Evolutionary conservation across 2,797 vertebrate species (phyloP).

Genomic region (Cryptoblepharus egeriae): DNA sequence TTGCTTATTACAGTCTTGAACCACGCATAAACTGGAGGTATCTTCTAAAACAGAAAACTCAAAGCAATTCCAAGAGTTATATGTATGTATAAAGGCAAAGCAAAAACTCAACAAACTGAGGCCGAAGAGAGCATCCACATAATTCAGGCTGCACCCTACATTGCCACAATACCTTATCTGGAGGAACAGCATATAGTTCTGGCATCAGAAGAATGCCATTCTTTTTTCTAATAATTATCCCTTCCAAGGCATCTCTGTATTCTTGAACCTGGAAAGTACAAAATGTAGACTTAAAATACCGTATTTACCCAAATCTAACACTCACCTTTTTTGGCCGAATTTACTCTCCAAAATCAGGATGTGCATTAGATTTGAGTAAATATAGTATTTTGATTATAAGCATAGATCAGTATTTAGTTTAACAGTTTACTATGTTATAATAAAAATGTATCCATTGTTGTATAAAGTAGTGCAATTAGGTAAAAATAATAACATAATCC

Average conservation of each 20-base stretch:
- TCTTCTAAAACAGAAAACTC: background rate
- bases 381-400: no score
- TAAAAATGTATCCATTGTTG: no score
- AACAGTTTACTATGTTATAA: no score
- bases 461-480: no score
- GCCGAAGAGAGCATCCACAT: background rate
- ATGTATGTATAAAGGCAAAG: background rate
- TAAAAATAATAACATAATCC: no score
- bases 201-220: slow-evolving; percentile 92
- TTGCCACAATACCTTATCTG: slow-evolving; percentile 84
- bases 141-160: background rate
- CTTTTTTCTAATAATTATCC: slow-evolving; percentile 90
- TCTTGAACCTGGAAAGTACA: slow-evolving; percentile 86
- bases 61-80: background rate
- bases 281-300: slow-evolving; percentile 32
- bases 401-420: no score
- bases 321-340: no score
- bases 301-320: no score
- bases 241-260: slow-evolving; percentile 94
- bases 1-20: background rate
- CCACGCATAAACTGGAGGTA: background rate
- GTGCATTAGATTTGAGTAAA: no score
- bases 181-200: slow-evolving; percentile 91
- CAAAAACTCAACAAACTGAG: background rate
- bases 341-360: no score